phyloP scores from a whole-genome alignment of 2,888 invertebrate genomes.

The Catocala sponsa region DNA sequence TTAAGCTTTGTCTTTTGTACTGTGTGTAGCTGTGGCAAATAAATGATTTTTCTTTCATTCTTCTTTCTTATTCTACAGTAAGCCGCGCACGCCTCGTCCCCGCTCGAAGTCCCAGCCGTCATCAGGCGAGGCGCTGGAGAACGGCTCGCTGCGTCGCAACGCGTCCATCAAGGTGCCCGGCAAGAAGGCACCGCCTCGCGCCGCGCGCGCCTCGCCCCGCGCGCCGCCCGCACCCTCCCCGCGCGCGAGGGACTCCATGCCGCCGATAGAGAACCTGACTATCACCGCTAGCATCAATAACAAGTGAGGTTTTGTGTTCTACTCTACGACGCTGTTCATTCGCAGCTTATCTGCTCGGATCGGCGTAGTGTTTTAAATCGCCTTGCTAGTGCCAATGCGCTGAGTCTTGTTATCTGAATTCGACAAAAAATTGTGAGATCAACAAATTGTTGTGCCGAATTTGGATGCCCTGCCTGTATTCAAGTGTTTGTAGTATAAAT shows the following conservation, averaged over 20 bases:
- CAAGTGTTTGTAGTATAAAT: no score
- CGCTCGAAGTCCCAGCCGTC: constrained; percentile 80
- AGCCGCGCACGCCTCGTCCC: constrained; percentile 64
- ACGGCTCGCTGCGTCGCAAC: constrained; percentile 66
- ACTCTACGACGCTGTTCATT: no score
- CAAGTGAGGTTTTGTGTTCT: constrained; percentile 60
- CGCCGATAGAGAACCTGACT: constrained; percentile 75
- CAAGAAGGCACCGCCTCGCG: constrained; percentile 53
- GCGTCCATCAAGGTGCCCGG: constrained; percentile 67
- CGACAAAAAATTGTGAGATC: no score
- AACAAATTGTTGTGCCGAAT: no score
- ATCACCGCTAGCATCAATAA: constrained; percentile 72
- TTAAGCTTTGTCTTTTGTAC: no score
- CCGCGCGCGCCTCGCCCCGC: constrained; percentile 27
- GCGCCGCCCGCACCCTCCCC: constrained; percentile 34
- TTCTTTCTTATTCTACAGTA: no score
- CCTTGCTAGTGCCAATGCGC: no score
- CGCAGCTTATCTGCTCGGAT: neutral
- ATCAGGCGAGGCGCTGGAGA: constrained; percentile 71
- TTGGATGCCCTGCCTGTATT: no score
- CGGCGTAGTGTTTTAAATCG: no score
- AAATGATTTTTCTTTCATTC: no score
- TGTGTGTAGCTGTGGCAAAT: no score
- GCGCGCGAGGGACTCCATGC: constrained; percentile 63
- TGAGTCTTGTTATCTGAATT: no score